Percentiles rank a stretch among this genome's conserved stretches.
Evolutionary conservation across 2,888 invertebrate species (phyloP).

Genomic region (Laspeyria flexula): DNA sequence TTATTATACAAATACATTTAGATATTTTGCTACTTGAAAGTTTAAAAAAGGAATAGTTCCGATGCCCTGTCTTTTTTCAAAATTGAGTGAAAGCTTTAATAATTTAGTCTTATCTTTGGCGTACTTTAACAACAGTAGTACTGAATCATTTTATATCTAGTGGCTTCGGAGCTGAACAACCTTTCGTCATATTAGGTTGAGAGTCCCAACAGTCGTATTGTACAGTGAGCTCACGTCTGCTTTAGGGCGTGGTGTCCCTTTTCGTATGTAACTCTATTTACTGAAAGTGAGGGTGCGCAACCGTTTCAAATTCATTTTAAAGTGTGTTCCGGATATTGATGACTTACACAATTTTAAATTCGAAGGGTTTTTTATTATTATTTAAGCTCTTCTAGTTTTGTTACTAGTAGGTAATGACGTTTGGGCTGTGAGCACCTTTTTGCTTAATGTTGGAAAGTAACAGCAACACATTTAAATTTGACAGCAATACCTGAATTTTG

Average conservation of each 20-base stretch:
- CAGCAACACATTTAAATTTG: too few relatives aligned
- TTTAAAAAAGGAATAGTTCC: too few relatives aligned
- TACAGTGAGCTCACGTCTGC: conserved; percentile 33
- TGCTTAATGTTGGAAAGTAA: too few relatives aligned
- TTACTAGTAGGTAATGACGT: too few relatives aligned
- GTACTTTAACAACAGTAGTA: not conserved
- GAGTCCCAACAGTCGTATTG: conserved; percentile 5
- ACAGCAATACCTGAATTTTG: too few relatives aligned
- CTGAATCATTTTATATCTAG: conserved; percentile 44
- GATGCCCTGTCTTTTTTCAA: too few relatives aligned
- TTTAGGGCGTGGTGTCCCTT: conserved; percentile 39
- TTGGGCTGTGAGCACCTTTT: too few relatives aligned
- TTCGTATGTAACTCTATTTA: conserved; percentile 45
- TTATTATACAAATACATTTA: too few relatives aligned
- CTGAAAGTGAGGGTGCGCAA: conserved; percentile 35
- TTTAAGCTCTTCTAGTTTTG: too few relatives aligned
- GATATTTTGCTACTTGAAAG: too few relatives aligned
- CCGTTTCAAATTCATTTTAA: conserved; percentile 39
- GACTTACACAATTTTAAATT: conserved; percentile 19
- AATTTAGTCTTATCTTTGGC: not conserved
- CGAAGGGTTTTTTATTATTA: not conserved
- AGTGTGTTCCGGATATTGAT: conserved; percentile 43
- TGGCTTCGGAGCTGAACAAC: conserved; percentile 24
- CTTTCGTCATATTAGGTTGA: conserved; percentile 18
- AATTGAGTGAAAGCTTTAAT: not conserved